Evolutionary conservation across 2,888 invertebrate genomes (phyloP).

Genomic region (Clunio marinus): DNA sequence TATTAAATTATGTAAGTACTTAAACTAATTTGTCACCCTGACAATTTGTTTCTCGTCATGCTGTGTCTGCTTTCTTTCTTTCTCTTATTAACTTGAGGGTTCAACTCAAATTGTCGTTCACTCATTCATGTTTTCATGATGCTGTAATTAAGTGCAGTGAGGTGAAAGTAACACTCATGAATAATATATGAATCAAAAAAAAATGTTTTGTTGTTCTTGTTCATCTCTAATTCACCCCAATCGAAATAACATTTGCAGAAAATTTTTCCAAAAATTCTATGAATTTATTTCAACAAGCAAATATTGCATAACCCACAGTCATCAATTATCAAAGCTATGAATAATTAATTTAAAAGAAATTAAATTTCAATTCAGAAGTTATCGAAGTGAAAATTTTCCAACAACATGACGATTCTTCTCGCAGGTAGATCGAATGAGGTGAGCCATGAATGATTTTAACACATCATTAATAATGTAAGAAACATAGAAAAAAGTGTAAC

Average conservation of each 20-base stretch:
- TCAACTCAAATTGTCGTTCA: not conserved
- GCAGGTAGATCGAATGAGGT: conserved; percentile 7
- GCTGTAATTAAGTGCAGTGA: conserved; percentile 33
- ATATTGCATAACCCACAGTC: no score
- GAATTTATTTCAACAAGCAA: no score
- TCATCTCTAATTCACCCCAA: no score
- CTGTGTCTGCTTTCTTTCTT: not conserved
- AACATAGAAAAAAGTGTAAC: not conserved
- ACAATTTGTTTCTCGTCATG: not conserved
- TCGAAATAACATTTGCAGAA: no score
- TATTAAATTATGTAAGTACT: not conserved
- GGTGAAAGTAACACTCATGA: conserved; percentile 29
- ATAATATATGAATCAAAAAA: conserved; percentile 18
- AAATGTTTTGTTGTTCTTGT: no score
- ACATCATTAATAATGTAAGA: conserved; percentile 32
- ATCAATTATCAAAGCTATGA: not conserved
- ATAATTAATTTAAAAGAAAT: conserved; percentile 11
- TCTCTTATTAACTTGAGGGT: not conserved
- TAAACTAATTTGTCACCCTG: conserved; percentile 1
- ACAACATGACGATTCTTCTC: no score
- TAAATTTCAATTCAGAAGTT: conserved; percentile 17
- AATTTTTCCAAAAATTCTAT: not conserved
- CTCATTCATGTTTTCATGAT: conserved; percentile 14
- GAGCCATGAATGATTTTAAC: conserved; percentile 35
- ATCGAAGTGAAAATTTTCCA: no score